Percentiles rank a stretch among this genome's conserved stretches.
phyloP scores from a whole-genome alignment of 2,113 vertebrate genomes.

The Bos indicus region DNA sequence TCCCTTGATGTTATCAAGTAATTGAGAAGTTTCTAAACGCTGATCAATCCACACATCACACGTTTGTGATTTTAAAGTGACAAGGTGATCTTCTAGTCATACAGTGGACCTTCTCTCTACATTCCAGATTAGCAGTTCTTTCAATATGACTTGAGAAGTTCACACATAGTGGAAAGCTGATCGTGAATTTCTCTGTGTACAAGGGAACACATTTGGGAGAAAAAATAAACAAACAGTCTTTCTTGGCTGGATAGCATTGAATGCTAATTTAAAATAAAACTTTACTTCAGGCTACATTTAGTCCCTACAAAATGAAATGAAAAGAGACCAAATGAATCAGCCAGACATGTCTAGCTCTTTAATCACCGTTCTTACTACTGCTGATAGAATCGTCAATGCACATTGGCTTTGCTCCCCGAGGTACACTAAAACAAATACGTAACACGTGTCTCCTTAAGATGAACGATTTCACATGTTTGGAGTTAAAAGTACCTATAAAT shows the following conservation, averaged over 20 bases:
- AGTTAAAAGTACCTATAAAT: slow-evolving; percentile 51
- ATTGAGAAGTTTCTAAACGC: not conserved
- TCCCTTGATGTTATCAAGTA: not conserved
- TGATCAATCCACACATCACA: not conserved
- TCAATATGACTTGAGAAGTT: not conserved
- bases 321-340: slow-evolving; percentile 47
- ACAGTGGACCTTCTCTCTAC: not conserved
- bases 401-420: slow-evolving; percentile 12
- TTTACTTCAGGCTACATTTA: slow-evolving; percentile 62
- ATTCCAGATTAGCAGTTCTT: not conserved
- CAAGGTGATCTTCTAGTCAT: not conserved
- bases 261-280: slow-evolving; percentile 50
- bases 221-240: not conserved
- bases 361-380: slow-evolving; percentile 41
- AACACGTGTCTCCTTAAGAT: slow-evolving; percentile 21
- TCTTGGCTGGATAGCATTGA: not conserved
- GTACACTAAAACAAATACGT: slow-evolving; percentile 31
- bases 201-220: not conserved
- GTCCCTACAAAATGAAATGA: slow-evolving; percentile 26
- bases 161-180: not conserved
- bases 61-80: not conserved
- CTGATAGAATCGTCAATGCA: slow-evolving; percentile 52
- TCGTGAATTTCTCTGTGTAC: not conserved
- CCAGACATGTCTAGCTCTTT: slow-evolving; percentile 12
- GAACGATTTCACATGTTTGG: slow-evolving; percentile 27